Evolutionary conservation across 2,113 vertebrate species (phyloP), one percentile per base, ranked within the genome.

Genomic region (Choloepus hoffmanni): DNA sequence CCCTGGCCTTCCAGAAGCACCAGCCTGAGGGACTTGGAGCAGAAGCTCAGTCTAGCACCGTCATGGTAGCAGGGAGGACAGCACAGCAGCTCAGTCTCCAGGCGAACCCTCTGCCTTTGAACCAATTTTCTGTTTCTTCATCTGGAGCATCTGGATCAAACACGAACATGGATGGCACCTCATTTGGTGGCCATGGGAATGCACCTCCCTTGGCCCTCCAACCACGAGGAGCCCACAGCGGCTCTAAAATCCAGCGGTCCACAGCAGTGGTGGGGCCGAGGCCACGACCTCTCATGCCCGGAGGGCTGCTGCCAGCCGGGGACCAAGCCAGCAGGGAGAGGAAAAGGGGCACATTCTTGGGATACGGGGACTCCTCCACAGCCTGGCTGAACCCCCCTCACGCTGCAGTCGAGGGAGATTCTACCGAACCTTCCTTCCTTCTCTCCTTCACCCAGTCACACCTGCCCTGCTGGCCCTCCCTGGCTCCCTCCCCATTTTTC

Each of bases 31-130:
- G 40, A 26, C 43, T 16, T 30, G 62, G 77, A 83, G 63, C 19
- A 55, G 85, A 68, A 18, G 26, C 24, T 43, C 72, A 12, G 0
- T 43, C 7, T 45, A 7, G 13, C 62, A 79, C 1, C 53, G 23
- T 15, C 21, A 0, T 0, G 2, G 48, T 24, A 26, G 5, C 26
- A 6, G 26, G 23, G 36, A 68, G 50, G 40, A 28, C 45, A 14
- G 36, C 26, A 11, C 7, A 43, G 11, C 4, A 33, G 13, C 58
- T 7, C 18, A 1, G 13, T 88, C 7, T 19, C 45, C 43, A 50
- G 7, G 30, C 6, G 60, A 63, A 65, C 60, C 30, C 18, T 21
- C 55, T 28, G 45, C 2, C 15, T 63, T 50, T 24, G 50, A 90
- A 48, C 14, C 33, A 11, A 14, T 53, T 86, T 73, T 78, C 55